A percentile compares a stretch with the other conserved stretches of the same genome.
Conservation (phyloP, 2,888 invertebrate genomes). For the Amphimallon solstitiale region DNA sequence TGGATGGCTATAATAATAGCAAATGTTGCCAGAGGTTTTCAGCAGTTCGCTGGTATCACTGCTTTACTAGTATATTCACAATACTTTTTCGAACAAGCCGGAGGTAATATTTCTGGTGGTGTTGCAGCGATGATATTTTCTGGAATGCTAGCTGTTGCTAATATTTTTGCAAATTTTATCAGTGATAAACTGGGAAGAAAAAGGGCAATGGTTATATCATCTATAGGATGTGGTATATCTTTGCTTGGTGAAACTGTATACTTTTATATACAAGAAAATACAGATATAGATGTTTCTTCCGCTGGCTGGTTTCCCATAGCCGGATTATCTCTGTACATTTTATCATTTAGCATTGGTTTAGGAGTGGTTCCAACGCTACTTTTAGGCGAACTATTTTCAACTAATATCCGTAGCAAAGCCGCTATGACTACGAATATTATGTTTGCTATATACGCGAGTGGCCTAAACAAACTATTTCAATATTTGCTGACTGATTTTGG, state of each 20-base stretch:
- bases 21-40: constrained; percentile 49
- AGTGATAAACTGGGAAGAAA: constrained; percentile 44
- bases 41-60: constrained; percentile 54
- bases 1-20: constrained; percentile 52
- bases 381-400: constrained; percentile 54
- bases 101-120: constrained; percentile 52
- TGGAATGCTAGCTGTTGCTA: constrained; percentile 39
- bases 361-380: constrained; percentile 55
- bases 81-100: constrained; percentile 56
- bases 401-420: constrained; percentile 55
- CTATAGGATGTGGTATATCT: constrained; percentile 46
- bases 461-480: constrained; percentile 50
- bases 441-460: constrained; percentile 37
- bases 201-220: constrained; percentile 50
- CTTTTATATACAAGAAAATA: constrained; percentile 49
- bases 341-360: constrained; percentile 51
- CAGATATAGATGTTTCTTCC: constrained; percentile 46
- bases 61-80: constrained; percentile 54
- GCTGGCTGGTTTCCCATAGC: constrained; percentile 55
- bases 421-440: constrained; percentile 50
- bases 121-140: constrained; percentile 53
- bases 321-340: constrained; percentile 52
- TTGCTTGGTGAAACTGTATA: constrained; percentile 49
- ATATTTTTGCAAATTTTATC: constrained; percentile 45
- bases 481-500: constrained; percentile 52